Base-by-base conservation (phyloP, 2,113 vertebrate species). In the Ceratotherium simum region DNA sequence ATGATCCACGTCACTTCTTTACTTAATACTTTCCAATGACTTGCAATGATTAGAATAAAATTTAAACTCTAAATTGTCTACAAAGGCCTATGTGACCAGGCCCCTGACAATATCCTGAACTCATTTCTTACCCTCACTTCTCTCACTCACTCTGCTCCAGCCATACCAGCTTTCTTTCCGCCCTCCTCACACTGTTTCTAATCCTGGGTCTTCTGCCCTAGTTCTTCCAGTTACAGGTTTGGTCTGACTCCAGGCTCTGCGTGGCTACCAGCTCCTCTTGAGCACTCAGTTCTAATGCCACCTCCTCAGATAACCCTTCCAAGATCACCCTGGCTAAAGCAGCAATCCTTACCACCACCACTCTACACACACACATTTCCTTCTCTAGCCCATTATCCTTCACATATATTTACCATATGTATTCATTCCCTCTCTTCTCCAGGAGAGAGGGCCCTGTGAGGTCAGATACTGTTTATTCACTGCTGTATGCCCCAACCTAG, bases 11-110 rank as follows among this genome's bases (percentile, higher is more conserved):
- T 72, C 62, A 76, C 36, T 70, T 92, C 83, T 62, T 91, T 48
- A 90, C 27, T 20, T 51, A 86, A 39, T 85, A 69, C 17, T 65
- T 54, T n/a, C 33, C 64, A 94, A 27, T 82, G 46, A 88, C 67
- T 56, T 85, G 23, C 42, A 97, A 69, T 46, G n/a, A 76, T 42
- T 23, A 91, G 20, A 92, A 75, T 75, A 96, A 95, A 95, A 88
- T 76, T 90, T 48, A 80, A 96, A 72, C 31, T 85, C 87, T 85
- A 67, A 81, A 70, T 18, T 60, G 14, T 46, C 67, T 64, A 79
- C 5, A 58, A 79, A 96, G 58, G 48, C 20, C 73, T 69, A 42
- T 8, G 42, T 16, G 58, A 70, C 27, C 2, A 31, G 14, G 56
- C 31, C 8, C 9, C 48, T 82, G 48, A 9, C 65, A 78, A 25